Percentiles rank a stretch among this genome's conserved stretches.
These are phyloP conservation scores for Gallinago solitaria DNA, from an alignment of 2,797 vertebrate genomes.

Conservation along the genomic window DNA sequence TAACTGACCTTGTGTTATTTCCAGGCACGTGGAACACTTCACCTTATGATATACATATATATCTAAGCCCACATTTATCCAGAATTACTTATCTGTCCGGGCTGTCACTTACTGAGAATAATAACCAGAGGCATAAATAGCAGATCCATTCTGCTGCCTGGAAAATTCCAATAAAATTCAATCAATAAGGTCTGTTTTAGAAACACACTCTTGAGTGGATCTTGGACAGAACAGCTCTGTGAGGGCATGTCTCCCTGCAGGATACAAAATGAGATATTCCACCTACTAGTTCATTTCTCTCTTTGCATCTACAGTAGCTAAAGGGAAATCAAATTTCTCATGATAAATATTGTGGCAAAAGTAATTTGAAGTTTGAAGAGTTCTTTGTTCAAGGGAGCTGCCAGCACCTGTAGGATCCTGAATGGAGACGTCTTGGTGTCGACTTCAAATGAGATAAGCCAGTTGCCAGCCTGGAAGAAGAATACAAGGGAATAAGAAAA, in stretches of 20 bases:
- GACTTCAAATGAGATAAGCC: slow-evolving; percentile 23
- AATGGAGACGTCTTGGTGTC: not conserved
- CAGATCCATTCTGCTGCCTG: slow-evolving; percentile 50
- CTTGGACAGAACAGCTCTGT: slow-evolving; percentile 11
- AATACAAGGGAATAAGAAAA: not conserved
- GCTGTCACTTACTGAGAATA: not conserved
- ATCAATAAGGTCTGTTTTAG: slow-evolving; percentile 38
- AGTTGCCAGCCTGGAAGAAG: not conserved
- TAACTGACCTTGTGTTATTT: slow-evolving; percentile 2
- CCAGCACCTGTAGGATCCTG: slow-evolving; percentile 40
- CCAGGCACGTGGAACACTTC: not conserved
- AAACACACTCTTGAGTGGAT: slow-evolving; percentile 36
- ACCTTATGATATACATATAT: not conserved
- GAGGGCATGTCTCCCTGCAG: slow-evolving; percentile 50
- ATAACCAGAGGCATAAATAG: slow-evolving; percentile 6
- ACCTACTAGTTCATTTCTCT: slow-evolving; percentile 48
- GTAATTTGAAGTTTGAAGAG: slow-evolving; percentile 58
- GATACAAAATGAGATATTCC: slow-evolving; percentile 59
- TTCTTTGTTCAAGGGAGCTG: slow-evolving; percentile 55
- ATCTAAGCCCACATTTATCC: not conserved
- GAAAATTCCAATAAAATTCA: slow-evolving; percentile 56
- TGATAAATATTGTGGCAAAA: slow-evolving; percentile 64
- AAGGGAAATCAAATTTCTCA: slow-evolving; percentile 65
- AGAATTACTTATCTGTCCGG: slow-evolving; percentile 21
- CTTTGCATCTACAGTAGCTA: slow-evolving; percentile 39